Percentiles rank a stretch among this genome's conserved stretches.
Conservation (phyloP, 2,888 invertebrate genomes). For the Chloroclystis v-ata region DNA sequence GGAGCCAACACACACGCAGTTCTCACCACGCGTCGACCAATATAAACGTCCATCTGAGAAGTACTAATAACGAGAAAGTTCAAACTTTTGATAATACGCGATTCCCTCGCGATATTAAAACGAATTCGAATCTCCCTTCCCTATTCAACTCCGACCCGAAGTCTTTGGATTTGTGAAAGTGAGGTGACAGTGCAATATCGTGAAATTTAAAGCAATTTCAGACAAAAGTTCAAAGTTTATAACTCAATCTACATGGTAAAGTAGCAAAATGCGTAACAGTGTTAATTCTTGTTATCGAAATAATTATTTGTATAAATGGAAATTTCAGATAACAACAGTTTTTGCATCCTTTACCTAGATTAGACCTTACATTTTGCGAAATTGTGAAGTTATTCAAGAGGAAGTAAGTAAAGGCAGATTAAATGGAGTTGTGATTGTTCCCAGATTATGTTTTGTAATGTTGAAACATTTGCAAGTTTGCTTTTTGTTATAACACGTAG, state of each 20-base stretch:
- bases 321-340: constrained; percentile 3
- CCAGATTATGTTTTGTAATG: not conserved
- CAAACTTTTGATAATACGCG: constrained; percentile 35
- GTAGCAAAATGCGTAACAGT: constrained; percentile 17
- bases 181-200: constrained; percentile 17
- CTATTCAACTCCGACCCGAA: not conserved
- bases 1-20: constrained; percentile 64
- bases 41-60: constrained; percentile 68
- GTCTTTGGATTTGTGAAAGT: constrained; percentile 19
- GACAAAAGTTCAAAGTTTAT: not conserved
- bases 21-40: constrained; percentile 57
- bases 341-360: not conserved
- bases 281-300: not conserved
- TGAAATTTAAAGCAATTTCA: constrained; percentile 2
- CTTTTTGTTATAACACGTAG: too few relatives aligned
- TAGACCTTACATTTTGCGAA: not conserved
- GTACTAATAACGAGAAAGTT: constrained; percentile 50
- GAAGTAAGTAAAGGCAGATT: not conserved
- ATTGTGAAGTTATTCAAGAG: not conserved
- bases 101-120: constrained; percentile 12
- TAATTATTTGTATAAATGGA: not conserved
- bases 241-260: constrained; percentile 26
- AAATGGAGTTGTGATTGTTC: not conserved
- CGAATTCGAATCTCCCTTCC: constrained; percentile 10
- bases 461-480: not conserved